Evolutionary conservation across 2,888 invertebrate species (phyloP), one percentile per base, ranked within the genome.

Genomic region (Hirtodrosophila duncani): DNA sequence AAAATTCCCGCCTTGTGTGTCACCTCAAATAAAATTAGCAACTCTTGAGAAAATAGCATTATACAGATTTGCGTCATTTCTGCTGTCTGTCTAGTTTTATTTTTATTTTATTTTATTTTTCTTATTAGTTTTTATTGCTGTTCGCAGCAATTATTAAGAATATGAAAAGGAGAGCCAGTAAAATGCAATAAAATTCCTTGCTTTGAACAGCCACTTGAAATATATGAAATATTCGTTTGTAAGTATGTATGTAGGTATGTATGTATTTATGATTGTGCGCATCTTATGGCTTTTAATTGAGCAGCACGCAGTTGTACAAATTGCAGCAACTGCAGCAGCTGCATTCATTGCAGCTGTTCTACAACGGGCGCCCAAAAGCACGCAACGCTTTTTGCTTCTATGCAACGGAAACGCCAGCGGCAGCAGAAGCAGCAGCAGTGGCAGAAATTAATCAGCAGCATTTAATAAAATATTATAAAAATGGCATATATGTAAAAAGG

Each of bases 1-100:
- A 37, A 59, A 60, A 74, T 74, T 78, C 81, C 82, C 78, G 69
- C 78, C 67, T 69, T 80, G 59, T 82, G 78, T 78, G 82, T 80
- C 82, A 78, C 81, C 82, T 78, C 61, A 78, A 80, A 80, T 82
- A 82, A 78, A 78, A 81, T 78, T 81, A 81, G 82, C 77, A 74
- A 66, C 69, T 66, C 66, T n/a, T 56, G 69, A 72, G 69, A 53
- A 65, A 80, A 77, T 60, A 62, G 61, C 43, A 72, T 72, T 80
- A 80, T 80, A 77, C 44, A 58, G 72, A 72, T 72, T 80, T 72
- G 81, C 72, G 72, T 72, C 72, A 72, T 72, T 77, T 63, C 72
- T 66, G 50, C 23, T 10, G 45, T 30, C 56, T 44, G 23, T 43
- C 13, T 14, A 20, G 41, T 18, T 16, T 26, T 38, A 34, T 10